Conservation (phyloP, 2,888 invertebrate species). For the Galerucella pusilla region DNA sequence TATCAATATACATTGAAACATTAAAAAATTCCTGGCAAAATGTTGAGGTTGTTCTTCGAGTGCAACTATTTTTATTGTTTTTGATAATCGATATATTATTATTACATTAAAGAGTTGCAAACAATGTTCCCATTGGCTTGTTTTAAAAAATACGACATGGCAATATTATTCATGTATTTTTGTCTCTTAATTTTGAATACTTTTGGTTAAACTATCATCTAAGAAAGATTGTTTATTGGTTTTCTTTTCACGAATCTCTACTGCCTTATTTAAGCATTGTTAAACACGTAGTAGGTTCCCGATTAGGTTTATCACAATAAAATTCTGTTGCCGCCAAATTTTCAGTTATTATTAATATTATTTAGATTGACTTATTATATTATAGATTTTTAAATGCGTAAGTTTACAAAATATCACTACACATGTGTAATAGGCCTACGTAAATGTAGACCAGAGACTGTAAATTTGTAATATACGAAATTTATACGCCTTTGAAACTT, state of each 20-base stretch:
- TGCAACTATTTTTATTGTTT: too few relatives aligned
- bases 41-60: too few relatives aligned
- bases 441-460: conserved; percentile 46
- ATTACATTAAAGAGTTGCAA: too few relatives aligned
- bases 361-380: conserved; percentile 15
- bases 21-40: too few relatives aligned
- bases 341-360: neutral
- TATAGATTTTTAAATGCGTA: conserved; percentile 12
- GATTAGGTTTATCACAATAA: too few relatives aligned
- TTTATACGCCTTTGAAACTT: conserved; percentile 49
- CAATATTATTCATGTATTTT: too few relatives aligned
- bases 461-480: conserved; percentile 50
- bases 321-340: neutral
- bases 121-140: too few relatives aligned
- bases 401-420: conserved; percentile 37
- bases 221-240: neutral
- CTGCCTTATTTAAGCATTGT: neutral
- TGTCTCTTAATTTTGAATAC: too few relatives aligned
- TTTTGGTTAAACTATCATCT: neutral
- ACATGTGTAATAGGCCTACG: conserved; percentile 47
- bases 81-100: too few relatives aligned
- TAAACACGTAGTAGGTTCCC: too few relatives aligned
- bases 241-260: neutral
- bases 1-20: too few relatives aligned
- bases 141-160: too few relatives aligned